Evolutionary conservation across 2,797 vertebrate species (phyloP).

Genomic region (Clarias fuscus): DNA sequence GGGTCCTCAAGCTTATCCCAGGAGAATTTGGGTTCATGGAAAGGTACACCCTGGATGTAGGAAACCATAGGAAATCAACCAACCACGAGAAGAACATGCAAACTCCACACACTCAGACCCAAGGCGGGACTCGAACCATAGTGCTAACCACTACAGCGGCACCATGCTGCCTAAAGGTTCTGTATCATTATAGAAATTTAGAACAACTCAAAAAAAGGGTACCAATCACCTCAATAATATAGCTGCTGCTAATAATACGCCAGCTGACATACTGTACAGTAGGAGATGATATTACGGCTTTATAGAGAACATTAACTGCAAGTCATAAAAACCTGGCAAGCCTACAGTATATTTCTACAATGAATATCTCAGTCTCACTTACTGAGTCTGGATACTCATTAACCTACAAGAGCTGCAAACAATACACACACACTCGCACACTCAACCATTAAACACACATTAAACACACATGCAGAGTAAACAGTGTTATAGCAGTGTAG

Average conservation of each 20-base stretch:
- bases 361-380: background rate
- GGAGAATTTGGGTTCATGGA: too few species aligned
- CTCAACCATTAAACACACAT: background rate
- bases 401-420: background rate
- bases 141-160: too few species aligned
- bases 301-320: background rate
- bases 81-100: too few species aligned
- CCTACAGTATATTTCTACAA: background rate
- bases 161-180: background rate
- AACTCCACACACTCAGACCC: too few species aligned
- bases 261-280: too few species aligned
- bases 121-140: too few species aligned
- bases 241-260: background rate
- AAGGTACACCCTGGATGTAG: too few species aligned
- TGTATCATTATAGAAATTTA: too few species aligned
- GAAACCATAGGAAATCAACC: too few species aligned
- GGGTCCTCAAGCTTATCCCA: too few species aligned
- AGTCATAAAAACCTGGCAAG: background rate
- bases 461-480: background rate
- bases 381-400: slow-evolving; percentile 23
- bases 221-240: background rate
- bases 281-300: background rate
- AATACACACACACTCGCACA: background rate
- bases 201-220: background rate
- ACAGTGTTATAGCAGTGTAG: background rate